phyloP scores from a whole-genome alignment of 2,888 invertebrate species.

The Melanargia galathea region DNA sequence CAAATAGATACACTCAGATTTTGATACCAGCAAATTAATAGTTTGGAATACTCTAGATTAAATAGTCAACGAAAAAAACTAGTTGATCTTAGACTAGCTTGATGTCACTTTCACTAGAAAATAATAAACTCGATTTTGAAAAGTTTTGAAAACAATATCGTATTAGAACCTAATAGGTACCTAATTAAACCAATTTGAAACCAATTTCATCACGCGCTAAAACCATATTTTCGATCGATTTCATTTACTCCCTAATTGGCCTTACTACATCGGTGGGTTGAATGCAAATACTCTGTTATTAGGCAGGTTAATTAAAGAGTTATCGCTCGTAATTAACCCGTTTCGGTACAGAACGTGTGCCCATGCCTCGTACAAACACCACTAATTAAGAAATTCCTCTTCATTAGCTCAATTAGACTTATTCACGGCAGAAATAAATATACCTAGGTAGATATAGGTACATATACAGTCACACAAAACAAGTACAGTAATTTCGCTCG shows the following conservation, averaged over 20 bases:
- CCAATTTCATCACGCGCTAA: conserved; percentile 12
- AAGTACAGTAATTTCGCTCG: neutral
- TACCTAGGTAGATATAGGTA: too few relatives aligned
- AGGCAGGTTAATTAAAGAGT: conserved; percentile 81
- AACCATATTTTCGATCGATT: conserved; percentile 35
- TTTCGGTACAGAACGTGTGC: conserved; percentile 75
- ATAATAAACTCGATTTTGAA: neutral
- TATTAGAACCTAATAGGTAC: neutral
- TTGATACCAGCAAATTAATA: too few relatives aligned
- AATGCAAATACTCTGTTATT: conserved; percentile 80
- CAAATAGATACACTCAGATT: too few relatives aligned
- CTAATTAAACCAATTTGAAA: neutral
- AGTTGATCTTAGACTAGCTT: neutral
- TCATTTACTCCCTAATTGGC: conserved; percentile 62
- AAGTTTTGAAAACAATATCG: neutral
- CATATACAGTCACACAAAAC: conserved; percentile 44
- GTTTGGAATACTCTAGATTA: neutral
- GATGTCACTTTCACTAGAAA: neutral
- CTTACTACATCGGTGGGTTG: conserved; percentile 54
- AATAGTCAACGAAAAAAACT: neutral
- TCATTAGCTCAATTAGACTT: conserved; percentile 78
- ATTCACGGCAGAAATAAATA: conserved; percentile 65
- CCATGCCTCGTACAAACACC: conserved; percentile 71
- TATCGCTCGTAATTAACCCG: conserved; percentile 78
- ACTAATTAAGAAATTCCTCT: conserved; percentile 80